A percentile compares a stretch with the other conserved stretches of the same genome.
Evolutionary conservation across 2,797 vertebrate species (phyloP).

Genomic region (Mus caroli): DNA sequence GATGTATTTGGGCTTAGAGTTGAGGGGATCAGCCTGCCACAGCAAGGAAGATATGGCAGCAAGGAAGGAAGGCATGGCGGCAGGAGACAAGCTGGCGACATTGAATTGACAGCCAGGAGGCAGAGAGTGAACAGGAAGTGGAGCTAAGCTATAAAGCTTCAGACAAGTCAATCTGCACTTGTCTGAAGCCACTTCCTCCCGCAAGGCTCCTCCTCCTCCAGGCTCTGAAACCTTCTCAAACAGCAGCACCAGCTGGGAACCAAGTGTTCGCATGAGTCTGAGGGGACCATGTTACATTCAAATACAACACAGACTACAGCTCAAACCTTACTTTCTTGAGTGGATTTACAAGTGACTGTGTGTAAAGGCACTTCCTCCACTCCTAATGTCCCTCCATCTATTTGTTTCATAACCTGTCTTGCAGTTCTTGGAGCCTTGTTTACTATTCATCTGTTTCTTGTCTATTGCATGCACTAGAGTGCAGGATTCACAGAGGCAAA

Average conservation of each 20-base stretch:
- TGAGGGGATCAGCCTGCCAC: neutral
- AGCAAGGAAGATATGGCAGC: neutral
- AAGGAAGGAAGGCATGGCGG: neutral
- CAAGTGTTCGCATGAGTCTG: neutral
- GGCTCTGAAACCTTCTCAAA: neutral
- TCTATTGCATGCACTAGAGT: neutral
- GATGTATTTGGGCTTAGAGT: neutral
- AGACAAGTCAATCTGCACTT: neutral
- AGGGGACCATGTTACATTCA: neutral
- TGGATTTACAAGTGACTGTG: neutral
- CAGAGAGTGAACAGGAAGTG: neutral
- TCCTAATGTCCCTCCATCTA: neutral
- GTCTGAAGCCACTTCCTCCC: neutral
- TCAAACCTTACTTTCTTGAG: neutral
- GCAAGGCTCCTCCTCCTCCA: neutral
- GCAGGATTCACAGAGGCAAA: neutral
- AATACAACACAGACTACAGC: neutral
- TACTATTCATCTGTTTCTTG: neutral
- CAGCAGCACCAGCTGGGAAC: neutral
- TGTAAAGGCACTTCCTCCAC: rapidly evolving
- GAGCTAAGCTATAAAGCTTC: neutral
- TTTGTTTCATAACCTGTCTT: neutral
- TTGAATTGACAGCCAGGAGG: neutral
- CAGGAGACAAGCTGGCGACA: too few relatives aligned
- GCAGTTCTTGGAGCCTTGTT: neutral